Evolutionary conservation across 2,797 vertebrate genomes (phyloP).

Genomic region (Triplophysa bombifrons): DNA sequence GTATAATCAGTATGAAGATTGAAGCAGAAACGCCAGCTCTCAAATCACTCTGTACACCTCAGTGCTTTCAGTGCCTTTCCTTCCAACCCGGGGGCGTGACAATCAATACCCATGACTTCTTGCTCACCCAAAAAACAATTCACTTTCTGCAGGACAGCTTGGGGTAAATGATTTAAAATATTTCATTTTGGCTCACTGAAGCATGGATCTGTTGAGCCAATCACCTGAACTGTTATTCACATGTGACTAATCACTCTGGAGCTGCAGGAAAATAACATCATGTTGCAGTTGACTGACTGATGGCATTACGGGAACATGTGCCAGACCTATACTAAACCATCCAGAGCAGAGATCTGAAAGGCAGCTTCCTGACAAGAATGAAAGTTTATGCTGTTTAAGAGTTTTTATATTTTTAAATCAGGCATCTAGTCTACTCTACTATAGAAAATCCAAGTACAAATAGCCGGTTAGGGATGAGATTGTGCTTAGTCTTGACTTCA

Average conservation of each 20-base stretch:
- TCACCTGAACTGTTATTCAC: not conserved
- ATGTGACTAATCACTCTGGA: not conserved
- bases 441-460: no score
- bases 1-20: slow-evolving; percentile 36
- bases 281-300: no score
- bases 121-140: not conserved
- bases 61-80: not conserved
- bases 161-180: not conserved
- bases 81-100: not conserved
- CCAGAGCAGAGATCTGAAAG: no score
- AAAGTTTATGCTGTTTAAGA: not conserved
- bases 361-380: no score
- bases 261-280: not conserved
- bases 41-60: not conserved
- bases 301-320: no score
- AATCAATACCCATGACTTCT: slow-evolving; percentile 1
- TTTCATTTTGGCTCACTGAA: not conserved
- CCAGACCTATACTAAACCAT: no score
- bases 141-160: not conserved
- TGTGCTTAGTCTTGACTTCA: slow-evolving; percentile 17
- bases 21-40: slow-evolving; percentile 10
- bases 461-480: not conserved
- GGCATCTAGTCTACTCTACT: no score
- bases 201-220: not conserved
- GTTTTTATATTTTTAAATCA: no score